Evolutionary conservation across 2,797 vertebrate genomes (phyloP).

Genomic region (Acanthurus lineatus): DNA sequence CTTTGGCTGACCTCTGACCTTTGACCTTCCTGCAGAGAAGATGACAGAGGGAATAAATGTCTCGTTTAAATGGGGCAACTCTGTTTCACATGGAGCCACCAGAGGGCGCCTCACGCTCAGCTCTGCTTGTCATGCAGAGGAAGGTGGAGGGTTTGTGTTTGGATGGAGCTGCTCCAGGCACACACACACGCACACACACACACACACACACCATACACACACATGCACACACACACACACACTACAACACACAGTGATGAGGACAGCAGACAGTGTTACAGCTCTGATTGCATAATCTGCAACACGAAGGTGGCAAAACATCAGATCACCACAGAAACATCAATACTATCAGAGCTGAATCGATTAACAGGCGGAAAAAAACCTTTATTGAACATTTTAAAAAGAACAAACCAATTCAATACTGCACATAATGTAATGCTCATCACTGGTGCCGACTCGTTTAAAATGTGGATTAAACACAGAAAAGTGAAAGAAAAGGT

Average conservation of each 20-base stretch:
- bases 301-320: slow-evolving; percentile 31
- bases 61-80: not conserved
- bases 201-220: slow-evolving; percentile 22
- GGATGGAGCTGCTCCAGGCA: slow-evolving; percentile 10
- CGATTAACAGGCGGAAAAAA: not conserved
- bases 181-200: too few species aligned
- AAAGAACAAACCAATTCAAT: not conserved
- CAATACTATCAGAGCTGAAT: not conserved
- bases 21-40: not conserved
- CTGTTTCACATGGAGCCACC: slow-evolving; percentile 30
- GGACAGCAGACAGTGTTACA: slow-evolving; percentile 14
- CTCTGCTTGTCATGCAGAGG: slow-evolving; percentile 8
- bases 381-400: not conserved
- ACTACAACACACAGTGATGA: not conserved
- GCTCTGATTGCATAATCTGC: slow-evolving; percentile 41
- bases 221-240: slow-evolving; percentile 26
- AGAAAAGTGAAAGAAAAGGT: too few species aligned
- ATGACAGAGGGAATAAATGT: too few species aligned
- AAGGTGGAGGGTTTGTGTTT: not conserved
- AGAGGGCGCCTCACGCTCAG: slow-evolving; percentile 51
- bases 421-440: not conserved
- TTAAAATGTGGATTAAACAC: too few species aligned
- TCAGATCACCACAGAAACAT: slow-evolving; percentile 20
- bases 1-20: slow-evolving; percentile 6
- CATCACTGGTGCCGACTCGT: too few species aligned